Evolutionary conservation across 2,888 invertebrate genomes (phyloP), one percentile per base, ranked within the genome.

Genomic region (Chloromyia formosa): DNA sequence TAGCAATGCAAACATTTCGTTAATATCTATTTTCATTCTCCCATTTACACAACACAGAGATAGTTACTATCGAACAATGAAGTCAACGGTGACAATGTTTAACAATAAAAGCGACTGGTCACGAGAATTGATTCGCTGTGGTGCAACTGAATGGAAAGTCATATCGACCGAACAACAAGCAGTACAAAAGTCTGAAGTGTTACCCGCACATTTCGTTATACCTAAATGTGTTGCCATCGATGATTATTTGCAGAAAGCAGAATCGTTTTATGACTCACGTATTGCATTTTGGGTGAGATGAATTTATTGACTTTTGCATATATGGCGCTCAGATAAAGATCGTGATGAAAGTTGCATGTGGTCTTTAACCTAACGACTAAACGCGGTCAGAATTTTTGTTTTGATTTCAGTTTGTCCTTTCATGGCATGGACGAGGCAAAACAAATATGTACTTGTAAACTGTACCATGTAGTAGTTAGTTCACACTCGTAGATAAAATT

Each of bases 141-240:
- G 86, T 9, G 83, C 85, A 72, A 82, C 80, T 23, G 83, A 84
- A 77, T 86, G 85, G 85, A 83, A 83, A 75, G 85, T 81, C 18
- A 45, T 81, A 2, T 78, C 80, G 10, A 75, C 79, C 5, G 79
- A 78, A 77, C 49, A 74, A 20, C 49, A 74, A 16, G 45, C 73
- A 12, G 61, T 64, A 35, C 12, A 27, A 40, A n/a, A 49, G 0
- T 56, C 56, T 14, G 61, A 58, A 71, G 58, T 75, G 14, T 78
- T 86, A 77, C 86, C 86, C 16, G 81, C 82, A 14, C 81, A 84
- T 77, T 84, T 84, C 76, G 84, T 86, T 18, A 84, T 85, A 68
- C 86, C 86, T 18, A 84, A 85, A 78, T 81, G 83, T 73, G 82
- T 82, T 45, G 80, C 81, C 10, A 79, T 84, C 42, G 83, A 83